phyloP scores from a whole-genome alignment of 2,888 invertebrate genomes.

The Tipula lateralis region DNA sequence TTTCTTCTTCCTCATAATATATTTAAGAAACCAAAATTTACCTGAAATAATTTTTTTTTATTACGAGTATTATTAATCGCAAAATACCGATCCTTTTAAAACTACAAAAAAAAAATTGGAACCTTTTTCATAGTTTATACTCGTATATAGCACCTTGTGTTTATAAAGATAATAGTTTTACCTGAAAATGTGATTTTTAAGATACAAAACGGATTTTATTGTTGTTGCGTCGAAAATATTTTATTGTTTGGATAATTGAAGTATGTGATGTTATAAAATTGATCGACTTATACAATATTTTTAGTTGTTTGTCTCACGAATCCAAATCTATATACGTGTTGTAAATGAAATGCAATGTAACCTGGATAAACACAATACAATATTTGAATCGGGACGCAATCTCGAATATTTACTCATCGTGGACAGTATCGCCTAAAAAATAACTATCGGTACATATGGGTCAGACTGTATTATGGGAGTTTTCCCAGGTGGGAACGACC shows the following conservation, averaged over 20 bases:
- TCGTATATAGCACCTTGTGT: background rate
- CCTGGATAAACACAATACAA: background rate
- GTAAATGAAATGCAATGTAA: background rate
- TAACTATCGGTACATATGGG: too few species aligned
- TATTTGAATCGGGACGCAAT: too few species aligned
- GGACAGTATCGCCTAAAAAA: too few species aligned
- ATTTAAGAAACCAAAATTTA: background rate
- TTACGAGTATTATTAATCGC: background rate
- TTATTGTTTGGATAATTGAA: conserved; percentile 6
- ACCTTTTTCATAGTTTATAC: background rate
- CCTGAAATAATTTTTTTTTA: background rate
- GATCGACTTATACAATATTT: background rate
- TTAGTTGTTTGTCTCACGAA: background rate
- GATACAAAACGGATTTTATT: background rate
- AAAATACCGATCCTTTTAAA: background rate
- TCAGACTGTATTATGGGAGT: too few species aligned
- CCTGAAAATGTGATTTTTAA: conserved; percentile 11
- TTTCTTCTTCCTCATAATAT: background rate
- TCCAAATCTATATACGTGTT: background rate
- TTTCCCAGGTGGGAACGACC: too few species aligned
- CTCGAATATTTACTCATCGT: too few species aligned
- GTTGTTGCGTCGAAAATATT: background rate
- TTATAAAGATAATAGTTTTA: conserved; percentile 19
- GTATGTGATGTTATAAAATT: conserved; percentile 19
- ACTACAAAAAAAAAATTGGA: background rate